Percentiles rank a stretch among this genome's conserved stretches.
phyloP scores from a whole-genome alignment of 1,140 invertebrate species.

The Nasonia vitripennis region DNA sequence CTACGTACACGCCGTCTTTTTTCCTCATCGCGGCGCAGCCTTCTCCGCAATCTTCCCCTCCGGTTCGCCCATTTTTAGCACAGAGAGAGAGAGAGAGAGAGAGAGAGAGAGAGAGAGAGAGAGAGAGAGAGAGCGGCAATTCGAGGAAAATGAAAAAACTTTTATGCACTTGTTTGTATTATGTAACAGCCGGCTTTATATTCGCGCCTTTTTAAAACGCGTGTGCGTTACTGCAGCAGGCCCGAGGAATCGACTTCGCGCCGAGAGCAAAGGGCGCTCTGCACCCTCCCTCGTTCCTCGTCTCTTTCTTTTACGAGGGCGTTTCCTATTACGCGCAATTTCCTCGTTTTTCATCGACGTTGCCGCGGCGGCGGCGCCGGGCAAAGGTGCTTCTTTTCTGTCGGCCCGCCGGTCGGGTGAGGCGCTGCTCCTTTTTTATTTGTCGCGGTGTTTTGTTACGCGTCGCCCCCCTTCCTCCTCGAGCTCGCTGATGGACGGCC shows the following conservation, averaged over 20 bases:
- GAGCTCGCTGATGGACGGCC: background rate
- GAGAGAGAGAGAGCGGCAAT: slow-evolving; percentile 6
- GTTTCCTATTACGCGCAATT: slow-evolving; percentile 46
- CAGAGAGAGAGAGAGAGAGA: too few relatives aligned
- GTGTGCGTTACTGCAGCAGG: background rate
- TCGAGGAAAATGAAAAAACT: slow-evolving; percentile 49
- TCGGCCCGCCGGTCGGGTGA: background rate
- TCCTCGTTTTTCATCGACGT: slow-evolving; percentile 39
- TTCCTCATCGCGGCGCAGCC: background rate
- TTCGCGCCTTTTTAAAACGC: slow-evolving; percentile 38
- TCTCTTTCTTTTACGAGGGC: slow-evolving; percentile 39
- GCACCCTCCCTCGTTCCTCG: background rate
- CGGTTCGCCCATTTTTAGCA: slow-evolving; percentile 5
- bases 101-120: too few relatives aligned
- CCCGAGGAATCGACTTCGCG: background rate
- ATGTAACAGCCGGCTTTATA: slow-evolving; percentile 41
- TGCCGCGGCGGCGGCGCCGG: background rate
- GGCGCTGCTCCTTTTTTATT: background rate
- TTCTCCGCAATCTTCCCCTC: background rate
- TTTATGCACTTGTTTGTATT: slow-evolving; percentile 47
- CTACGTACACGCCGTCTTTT: background rate
- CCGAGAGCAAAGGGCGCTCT: background rate
- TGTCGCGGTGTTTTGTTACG: slow-evolving; percentile 11
- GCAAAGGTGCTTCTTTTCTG: slow-evolving; percentile 11
- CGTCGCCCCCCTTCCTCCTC: background rate